phyloP scores from a whole-genome alignment of 2,888 invertebrate species.

The Neoaliturus tenellus region DNA sequence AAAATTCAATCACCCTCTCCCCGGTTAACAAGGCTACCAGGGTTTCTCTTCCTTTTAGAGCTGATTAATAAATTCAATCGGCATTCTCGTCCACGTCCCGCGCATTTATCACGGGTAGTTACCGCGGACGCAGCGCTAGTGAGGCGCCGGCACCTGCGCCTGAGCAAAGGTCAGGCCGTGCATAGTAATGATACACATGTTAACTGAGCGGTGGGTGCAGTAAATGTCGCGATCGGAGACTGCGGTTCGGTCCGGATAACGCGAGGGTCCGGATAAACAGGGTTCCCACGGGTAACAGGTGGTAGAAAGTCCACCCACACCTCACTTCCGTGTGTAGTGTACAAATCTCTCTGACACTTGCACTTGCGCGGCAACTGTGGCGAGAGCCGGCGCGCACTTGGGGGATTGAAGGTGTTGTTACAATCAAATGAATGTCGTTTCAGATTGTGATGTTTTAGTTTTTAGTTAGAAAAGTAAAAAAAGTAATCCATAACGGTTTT shows the following conservation, averaged over 20 bases:
- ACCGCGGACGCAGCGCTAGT: not conserved
- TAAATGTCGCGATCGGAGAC: constrained; percentile 20
- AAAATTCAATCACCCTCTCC: too few relatives aligned
- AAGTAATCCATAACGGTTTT: too few relatives aligned
- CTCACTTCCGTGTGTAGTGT: not conserved
- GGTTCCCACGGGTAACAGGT: not conserved
- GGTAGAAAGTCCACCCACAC: not conserved
- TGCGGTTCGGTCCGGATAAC: not conserved
- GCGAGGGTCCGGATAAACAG: not conserved
- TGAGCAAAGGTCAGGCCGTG: constrained; percentile 11
- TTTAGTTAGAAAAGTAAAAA: too few relatives aligned
- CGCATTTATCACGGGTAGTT: not conserved
- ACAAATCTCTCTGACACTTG: not conserved
- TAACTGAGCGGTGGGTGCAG: not conserved
- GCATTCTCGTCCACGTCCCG: not conserved
- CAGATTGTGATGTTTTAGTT: too few relatives aligned
- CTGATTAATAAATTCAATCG: not conserved
- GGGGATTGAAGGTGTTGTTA: too few relatives aligned
- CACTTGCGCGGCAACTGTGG: not conserved
- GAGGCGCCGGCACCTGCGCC: not conserved
- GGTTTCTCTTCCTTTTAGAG: not conserved
- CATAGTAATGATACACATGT: constrained; percentile 17
- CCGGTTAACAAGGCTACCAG: too few relatives aligned
- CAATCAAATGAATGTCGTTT: too few relatives aligned
- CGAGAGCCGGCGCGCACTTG: not conserved